These are phyloP conservation scores for Nycteola revayana DNA, from an alignment of 2,888 invertebrate species.

Conservation along the genomic window DNA sequence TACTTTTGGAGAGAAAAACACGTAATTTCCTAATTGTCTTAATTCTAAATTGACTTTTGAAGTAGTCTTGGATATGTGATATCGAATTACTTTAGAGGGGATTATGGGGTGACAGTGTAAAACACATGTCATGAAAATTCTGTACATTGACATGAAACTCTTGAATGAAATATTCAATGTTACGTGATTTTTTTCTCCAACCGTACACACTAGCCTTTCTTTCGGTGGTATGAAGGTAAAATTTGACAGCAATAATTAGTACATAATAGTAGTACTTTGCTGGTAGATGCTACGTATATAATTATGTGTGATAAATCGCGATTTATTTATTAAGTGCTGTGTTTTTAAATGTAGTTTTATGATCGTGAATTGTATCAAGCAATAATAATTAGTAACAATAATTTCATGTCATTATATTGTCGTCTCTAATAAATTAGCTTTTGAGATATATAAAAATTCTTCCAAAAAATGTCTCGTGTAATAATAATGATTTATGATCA, in stretches of 20 bases:
- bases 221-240: conserved; percentile 74
- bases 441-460: conserved; percentile 6
- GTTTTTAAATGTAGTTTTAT: conserved; percentile 44
- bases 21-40: too few relatives aligned
- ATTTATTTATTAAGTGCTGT: conserved; percentile 58
- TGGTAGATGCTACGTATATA: conserved; percentile 74
- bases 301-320: conserved; percentile 73
- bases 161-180: conserved; percentile 20
- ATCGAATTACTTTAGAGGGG: conserved; percentile 15
- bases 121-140: conserved; percentile 35
- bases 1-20: conserved; percentile 46
- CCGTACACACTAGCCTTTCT: conserved; percentile 66
- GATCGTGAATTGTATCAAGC: conserved; percentile 39
- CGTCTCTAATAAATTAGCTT: conserved; percentile 9
- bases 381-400: conserved; percentile 5
- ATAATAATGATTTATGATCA: conserved; percentile 43
- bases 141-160: too few relatives aligned
- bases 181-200: conserved; percentile 33
- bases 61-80: conserved; percentile 23
- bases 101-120: conserved; percentile 30
- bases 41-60: conserved; percentile 11
- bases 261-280: conserved; percentile 72
- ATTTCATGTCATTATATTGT: background rate
- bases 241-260: conserved; percentile 79
- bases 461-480: background rate